Conservation (phyloP, 2,888 invertebrate species). For the Drosophila fungiperda region DNA sequence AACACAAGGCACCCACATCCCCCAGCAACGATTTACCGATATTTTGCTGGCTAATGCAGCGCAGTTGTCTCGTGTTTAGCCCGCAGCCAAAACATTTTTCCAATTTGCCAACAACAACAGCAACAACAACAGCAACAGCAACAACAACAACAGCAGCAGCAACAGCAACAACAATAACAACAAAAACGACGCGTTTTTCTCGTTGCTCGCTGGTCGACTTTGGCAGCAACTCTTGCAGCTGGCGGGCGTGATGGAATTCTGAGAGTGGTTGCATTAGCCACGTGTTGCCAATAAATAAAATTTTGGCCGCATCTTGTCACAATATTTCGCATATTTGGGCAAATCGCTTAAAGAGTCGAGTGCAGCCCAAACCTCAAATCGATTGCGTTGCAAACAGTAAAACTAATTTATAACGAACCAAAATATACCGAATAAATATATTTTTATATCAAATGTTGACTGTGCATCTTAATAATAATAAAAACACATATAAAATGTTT, state of each 20-base stretch:
- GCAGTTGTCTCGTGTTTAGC: slow-evolving; percentile 39
- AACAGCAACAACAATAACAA: background rate
- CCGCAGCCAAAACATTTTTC: slow-evolving; percentile 47
- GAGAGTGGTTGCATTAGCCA: slow-evolving; percentile 46
- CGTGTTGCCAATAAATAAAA: slow-evolving; percentile 60
- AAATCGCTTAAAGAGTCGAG: slow-evolving; percentile 3
- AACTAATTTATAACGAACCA: background rate
- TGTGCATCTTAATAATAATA: background rate
- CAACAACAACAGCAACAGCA: background rate
- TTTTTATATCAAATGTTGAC: background rate
- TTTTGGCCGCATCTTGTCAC: slow-evolving; percentile 55
- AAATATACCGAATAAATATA: background rate
- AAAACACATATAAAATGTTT: background rate
- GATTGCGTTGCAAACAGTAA: slow-evolving; percentile 11
- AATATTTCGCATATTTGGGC: slow-evolving; percentile 45
- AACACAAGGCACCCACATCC: background rate
- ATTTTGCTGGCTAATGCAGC: slow-evolving; percentile 26
- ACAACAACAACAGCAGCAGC: background rate
- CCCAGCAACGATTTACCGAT: slow-evolving; percentile 26
- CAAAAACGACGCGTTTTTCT: slow-evolving; percentile 22
- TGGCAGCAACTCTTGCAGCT: slow-evolving; percentile 40
- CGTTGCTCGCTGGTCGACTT: slow-evolving; percentile 22
- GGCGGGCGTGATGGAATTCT: slow-evolving; percentile 50
- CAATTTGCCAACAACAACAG: slow-evolving; percentile 42
- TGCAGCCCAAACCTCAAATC: background rate